Conservation (phyloP, 2,113 vertebrate species). For the Theristicus caerulescens region DNA sequence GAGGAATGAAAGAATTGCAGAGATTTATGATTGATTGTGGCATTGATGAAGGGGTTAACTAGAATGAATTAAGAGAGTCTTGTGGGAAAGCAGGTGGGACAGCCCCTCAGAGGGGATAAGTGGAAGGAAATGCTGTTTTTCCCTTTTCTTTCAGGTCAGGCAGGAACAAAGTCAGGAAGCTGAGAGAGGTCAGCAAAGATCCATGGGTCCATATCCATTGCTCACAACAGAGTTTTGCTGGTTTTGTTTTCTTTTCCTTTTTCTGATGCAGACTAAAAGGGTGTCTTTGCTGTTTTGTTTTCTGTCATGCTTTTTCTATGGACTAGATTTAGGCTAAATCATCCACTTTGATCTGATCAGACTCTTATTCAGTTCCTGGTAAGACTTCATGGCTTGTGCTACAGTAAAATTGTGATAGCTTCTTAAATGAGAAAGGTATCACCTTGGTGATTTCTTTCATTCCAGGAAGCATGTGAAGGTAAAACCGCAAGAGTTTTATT, state of each 20-base stretch:
- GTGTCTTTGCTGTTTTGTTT: not conserved
- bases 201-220: not conserved
- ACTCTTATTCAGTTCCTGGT: not conserved
- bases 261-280: not conserved
- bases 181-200: not conserved
- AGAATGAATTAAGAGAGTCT: not conserved
- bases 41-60: not conserved
- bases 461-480: not conserved
- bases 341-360: not conserved
- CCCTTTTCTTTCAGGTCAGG: not conserved
- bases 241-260: not conserved
- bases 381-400: not conserved
- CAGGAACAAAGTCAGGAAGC: conserved; percentile 34
- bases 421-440: not conserved
- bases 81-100: not conserved
- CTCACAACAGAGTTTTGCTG: not conserved
- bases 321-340: not conserved
- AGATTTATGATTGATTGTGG: not conserved
- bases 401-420: not conserved
- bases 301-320: not conserved
- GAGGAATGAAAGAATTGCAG: not conserved
- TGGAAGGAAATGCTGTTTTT: not conserved
- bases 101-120: not conserved
- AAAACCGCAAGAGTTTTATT: not conserved
- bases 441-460: not conserved